These are phyloP conservation scores for Oncorhynchus kisutch DNA, from an alignment of 2,113 vertebrate species.

Conservation along the genomic window DNA sequence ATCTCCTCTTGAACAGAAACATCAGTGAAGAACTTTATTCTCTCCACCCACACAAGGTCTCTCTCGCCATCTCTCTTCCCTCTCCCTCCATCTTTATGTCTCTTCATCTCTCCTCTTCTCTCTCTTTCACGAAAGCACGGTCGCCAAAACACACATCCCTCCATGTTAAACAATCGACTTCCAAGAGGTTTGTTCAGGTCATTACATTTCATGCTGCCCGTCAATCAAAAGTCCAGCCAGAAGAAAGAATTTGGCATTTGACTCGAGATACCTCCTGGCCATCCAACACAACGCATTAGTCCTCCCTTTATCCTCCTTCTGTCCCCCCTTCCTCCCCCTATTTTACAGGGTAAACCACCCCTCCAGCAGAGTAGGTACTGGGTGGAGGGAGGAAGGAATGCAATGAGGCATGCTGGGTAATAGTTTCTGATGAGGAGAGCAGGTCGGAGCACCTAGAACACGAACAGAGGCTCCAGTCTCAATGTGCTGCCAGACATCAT, in stretches of 20 bases:
- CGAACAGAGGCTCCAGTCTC: not conserved
- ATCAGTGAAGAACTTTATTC: slow-evolving; percentile 42
- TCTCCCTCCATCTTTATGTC: too few species aligned
- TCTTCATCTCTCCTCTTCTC: not conserved
- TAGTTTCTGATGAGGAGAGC: slow-evolving; percentile 65
- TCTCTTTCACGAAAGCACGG: not conserved
- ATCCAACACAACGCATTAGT: slow-evolving; percentile 37
- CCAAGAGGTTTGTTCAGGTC: slow-evolving; percentile 46
- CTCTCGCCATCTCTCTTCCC: not conserved
- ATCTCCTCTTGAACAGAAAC: slow-evolving; percentile 26
- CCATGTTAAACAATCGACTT: slow-evolving; percentile 28
- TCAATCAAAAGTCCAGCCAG: slow-evolving; percentile 35
- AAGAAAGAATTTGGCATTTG: slow-evolving; percentile 35
- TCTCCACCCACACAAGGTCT: slow-evolving; percentile 39
- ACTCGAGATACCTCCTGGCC: slow-evolving; percentile 38
- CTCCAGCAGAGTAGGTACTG: slow-evolving; percentile 33
- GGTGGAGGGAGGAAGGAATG: slow-evolving; percentile 14
- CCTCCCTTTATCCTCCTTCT: slow-evolving; percentile 5
- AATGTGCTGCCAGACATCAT: not conserved
- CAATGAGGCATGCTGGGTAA: slow-evolving; percentile 57
- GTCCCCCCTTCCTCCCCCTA: slow-evolving; percentile 15
- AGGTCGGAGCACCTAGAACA: slow-evolving; percentile 54
- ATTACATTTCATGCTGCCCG: slow-evolving; percentile 45
- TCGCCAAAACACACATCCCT: not conserved
- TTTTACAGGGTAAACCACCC: slow-evolving; percentile 48